A percentile compares a stretch with the other conserved stretches of the same genome.
Evolutionary conservation across 1,140 invertebrate genomes (phyloP).

Genomic region (Drosophila fuyamai): DNA sequence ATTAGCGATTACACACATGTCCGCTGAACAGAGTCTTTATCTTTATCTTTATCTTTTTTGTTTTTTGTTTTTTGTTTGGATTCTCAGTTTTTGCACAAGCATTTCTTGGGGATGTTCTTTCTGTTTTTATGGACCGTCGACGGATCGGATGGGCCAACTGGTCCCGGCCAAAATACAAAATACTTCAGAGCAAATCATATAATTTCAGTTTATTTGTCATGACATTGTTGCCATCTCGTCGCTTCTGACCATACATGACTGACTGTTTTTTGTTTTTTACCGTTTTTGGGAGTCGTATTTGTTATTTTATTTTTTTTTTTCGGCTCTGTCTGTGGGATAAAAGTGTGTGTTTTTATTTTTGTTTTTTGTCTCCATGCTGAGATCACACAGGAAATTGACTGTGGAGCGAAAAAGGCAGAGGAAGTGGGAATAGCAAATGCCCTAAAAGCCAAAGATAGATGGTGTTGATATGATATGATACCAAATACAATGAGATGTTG

Average conservation of each 20-base stretch:
- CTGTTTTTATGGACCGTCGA: conserved; percentile 20
- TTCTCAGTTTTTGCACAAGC: conserved; percentile 12
- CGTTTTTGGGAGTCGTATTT: conserved; percentile 67
- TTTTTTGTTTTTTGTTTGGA: neutral
- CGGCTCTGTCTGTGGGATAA: conserved; percentile 34
- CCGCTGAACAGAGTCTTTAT: conserved; percentile 4
- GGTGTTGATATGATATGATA: conserved; percentile 16
- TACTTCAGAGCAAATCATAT: conserved; percentile 49
- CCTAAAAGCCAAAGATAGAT: conserved; percentile 18
- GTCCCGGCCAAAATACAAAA: conserved; percentile 39
- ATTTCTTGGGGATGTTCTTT: conserved; percentile 42
- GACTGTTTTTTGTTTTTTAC: conserved; percentile 52
- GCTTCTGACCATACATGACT: conserved; percentile 58
- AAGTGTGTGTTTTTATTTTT: conserved; percentile 9
- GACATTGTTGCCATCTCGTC: conserved; percentile 41
- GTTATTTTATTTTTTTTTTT: conserved; percentile 18
- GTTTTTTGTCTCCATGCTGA: conserved; percentile 39
- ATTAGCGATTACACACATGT: conserved; percentile 14
- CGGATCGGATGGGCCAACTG: conserved; percentile 35
- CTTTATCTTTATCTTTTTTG: neutral
- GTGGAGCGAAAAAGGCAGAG: neutral
- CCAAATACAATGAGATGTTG: conserved; percentile 6
- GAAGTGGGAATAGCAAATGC: conserved; percentile 22
- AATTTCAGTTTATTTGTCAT: conserved; percentile 57
- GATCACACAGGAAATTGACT: conserved; percentile 71